Percentiles rank a stretch among this genome's conserved stretches.
These are phyloP conservation scores for Sitobion miscanthi DNA, from an alignment of 1,140 invertebrate genomes.

Conservation along the genomic window DNA sequence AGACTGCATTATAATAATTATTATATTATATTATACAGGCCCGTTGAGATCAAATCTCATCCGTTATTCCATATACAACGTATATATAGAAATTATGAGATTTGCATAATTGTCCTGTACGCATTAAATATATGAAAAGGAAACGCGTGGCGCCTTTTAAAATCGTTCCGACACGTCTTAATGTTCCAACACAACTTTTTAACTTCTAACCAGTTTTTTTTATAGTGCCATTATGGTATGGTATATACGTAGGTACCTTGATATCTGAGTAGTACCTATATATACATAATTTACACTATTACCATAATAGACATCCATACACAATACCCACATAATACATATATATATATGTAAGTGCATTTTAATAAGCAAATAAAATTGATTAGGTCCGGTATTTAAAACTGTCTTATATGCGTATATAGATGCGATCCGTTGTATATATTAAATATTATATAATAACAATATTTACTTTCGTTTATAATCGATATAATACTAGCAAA, in stretches of 20 bases:
- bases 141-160: slow-evolving; percentile 27
- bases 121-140: background rate
- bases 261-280: background rate
- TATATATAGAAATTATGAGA: background rate
- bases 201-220: slow-evolving; percentile 41
- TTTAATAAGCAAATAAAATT: background rate
- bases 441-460: background rate
- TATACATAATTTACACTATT: slow-evolving; percentile 23
- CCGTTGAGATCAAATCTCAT: background rate
- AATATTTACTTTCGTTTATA: background rate
- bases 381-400: background rate
- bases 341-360: background rate
- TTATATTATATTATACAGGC: background rate
- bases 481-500: background rate
- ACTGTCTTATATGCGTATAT: background rate
- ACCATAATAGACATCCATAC: slow-evolving; percentile 5
- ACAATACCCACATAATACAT: background rate
- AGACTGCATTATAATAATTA: background rate
- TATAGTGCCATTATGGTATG: background rate
- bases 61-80: background rate
- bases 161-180: background rate
- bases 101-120: slow-evolving; percentile 25
- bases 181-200: background rate
- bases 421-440: background rate
- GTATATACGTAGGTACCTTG: background rate